Percentiles rank a stretch among this genome's conserved stretches.
These are phyloP conservation scores for Platycnemis pennipes DNA, from an alignment of 2,888 invertebrate genomes.

Conservation along the genomic window DNA sequence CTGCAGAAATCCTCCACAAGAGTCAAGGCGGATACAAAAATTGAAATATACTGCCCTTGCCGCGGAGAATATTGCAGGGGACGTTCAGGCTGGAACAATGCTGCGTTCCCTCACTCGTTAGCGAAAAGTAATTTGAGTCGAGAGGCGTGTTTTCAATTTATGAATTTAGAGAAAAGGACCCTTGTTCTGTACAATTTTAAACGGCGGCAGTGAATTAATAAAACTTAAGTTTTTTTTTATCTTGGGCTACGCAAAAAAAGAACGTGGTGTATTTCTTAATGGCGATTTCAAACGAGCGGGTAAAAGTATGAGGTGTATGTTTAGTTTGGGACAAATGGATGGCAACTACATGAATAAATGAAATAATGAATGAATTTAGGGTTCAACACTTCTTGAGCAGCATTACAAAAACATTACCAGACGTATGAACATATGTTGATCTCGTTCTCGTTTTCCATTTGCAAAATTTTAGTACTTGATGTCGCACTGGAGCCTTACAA, in stretches of 20 bases:
- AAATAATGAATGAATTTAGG: not conserved
- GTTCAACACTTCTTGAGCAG: not conserved
- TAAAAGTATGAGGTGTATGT: not conserved
- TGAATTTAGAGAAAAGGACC: not conserved
- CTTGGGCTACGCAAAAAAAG: not conserved
- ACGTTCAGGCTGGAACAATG: not conserved
- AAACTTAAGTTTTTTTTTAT: not conserved
- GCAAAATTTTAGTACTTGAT: no score
- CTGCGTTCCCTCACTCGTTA: slow-evolving; percentile 11
- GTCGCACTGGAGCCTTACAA: no score
- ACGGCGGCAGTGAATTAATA: not conserved
- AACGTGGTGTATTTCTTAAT: not conserved
- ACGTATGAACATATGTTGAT: not conserved
- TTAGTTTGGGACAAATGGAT: not conserved
- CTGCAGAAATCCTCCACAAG: slow-evolving; percentile 8
- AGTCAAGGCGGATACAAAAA: not conserved
- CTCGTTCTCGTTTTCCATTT: not conserved
- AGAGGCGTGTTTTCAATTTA: not conserved
- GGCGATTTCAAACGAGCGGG: not conserved
- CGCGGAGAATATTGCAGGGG: slow-evolving; percentile 16
- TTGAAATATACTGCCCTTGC: slow-evolving; percentile 1
- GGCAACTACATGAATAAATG: not conserved
- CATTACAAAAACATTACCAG: not conserved
- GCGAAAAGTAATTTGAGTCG: slow-evolving; percentile 26
- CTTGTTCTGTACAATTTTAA: not conserved